Base-by-base conservation (phyloP, 2,888 invertebrate genomes). In the Cepaea hortensis region DNA sequence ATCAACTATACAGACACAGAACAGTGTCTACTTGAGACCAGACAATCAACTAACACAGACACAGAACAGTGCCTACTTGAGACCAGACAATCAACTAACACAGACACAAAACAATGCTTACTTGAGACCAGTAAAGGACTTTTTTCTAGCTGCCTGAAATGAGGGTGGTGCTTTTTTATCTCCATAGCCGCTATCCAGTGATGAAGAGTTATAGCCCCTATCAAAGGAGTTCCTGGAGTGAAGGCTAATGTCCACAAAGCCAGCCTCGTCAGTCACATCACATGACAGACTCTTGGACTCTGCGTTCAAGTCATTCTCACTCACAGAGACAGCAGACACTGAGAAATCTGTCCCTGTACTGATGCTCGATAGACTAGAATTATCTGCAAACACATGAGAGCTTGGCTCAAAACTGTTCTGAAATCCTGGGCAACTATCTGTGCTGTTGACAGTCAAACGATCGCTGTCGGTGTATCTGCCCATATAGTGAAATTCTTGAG, bases 311-410 rank as follows among this genome's bases (percentile, higher is more conserved):
- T 91, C 91, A 50, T 55, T 76, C 68, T 93, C 93, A 82, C 91
- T 91, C 18, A 91, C 85, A 23, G 93, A 93, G 7, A 92, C 91
- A 72, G 92, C 92, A 11, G 93, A 93, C 55, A 92, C 90, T 55
- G 93, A 93, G 86, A 93, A 92, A 82, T 93, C 93, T 68, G 93
- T 93, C 48, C 92, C 91, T 81, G 93, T 93, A 87, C 93, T 93
- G 50, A 93, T 85, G 90, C 93, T 93, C 65, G 93, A 93, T 85
- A 93, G 90, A 91, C 93, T 93, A 73, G 93, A 93, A 77, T 91
- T 91, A 90, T 93, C 93, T 86, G 90, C 91, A 86, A 91, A 92
- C 70, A 90, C 89, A 87, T 86, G 83, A 20, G 90, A 73, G 72
- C 91, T 87, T 3, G 91, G 91, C 87, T 91, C 92, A 87, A 89